Percentiles rank a stretch among this genome's conserved stretches.
Evolutionary conservation across 2,113 vertebrate genomes (phyloP).

Genomic region (Brevimyrus niger): DNA sequence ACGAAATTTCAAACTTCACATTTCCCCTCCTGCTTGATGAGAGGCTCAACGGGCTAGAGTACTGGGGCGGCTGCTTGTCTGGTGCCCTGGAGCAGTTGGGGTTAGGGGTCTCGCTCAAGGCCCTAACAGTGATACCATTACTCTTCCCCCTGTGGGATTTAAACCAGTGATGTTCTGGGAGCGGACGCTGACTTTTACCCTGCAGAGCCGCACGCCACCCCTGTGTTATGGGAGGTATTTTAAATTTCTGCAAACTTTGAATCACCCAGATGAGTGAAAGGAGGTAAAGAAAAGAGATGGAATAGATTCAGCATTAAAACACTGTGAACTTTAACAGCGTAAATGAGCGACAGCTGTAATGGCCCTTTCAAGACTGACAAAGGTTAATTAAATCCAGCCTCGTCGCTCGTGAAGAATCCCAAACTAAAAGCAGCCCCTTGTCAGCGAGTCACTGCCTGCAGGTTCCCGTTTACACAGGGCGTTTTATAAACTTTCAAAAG

Average conservation of each 20-base stretch:
- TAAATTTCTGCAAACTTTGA: neutral
- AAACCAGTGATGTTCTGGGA: neutral
- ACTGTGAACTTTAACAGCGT: slow-evolving; percentile 1
- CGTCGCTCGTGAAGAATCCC: neutral
- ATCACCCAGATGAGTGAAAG: neutral
- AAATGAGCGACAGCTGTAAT: neutral
- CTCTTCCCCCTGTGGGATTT: neutral
- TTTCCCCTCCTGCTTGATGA: neutral
- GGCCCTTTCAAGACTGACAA: neutral
- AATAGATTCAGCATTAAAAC: neutral
- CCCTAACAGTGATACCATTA: neutral
- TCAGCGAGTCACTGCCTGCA: neutral
- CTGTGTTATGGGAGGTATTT: neutral
- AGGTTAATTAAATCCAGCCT: slow-evolving; percentile 5
- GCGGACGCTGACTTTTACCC: neutral
- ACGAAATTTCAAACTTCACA: neutral
- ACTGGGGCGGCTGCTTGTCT: neutral
- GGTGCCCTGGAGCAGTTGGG: neutral
- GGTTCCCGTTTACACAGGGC: neutral
- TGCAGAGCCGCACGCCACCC: neutral
- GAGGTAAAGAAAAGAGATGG: neutral
- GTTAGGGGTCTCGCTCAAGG: neutral
- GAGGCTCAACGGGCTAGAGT: neutral
- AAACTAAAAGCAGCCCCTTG: neutral
- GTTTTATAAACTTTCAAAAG: neutral